These are phyloP conservation scores for Meloe dianella DNA, from an alignment of 2,888 invertebrate genomes.

Conservation along the genomic window DNA sequence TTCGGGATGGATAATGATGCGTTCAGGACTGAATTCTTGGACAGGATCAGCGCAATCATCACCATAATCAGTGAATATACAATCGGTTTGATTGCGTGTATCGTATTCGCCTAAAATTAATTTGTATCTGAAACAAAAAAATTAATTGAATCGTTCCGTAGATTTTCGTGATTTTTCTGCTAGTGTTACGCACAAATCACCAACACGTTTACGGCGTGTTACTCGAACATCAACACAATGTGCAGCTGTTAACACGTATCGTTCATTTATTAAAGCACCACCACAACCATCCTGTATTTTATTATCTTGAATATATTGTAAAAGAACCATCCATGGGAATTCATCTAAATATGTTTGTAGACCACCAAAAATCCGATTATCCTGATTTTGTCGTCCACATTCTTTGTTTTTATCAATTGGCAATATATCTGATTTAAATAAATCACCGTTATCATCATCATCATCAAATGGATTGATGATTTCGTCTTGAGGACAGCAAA, in stretches of 20 bases:
- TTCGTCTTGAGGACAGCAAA: constrained; percentile 40
- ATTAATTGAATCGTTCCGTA: constrained; percentile 11
- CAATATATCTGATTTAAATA: constrained; percentile 15
- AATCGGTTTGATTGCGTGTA: constrained; percentile 66
- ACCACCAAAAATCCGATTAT: constrained; percentile 68
- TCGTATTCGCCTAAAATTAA: constrained; percentile 73
- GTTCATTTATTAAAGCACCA: constrained; percentile 51
- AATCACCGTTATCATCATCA: not conserved
- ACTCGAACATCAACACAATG: constrained; percentile 52
- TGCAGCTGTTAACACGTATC: constrained; percentile 56
- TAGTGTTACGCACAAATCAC: constrained; percentile 43
- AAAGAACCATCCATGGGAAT: constrained; percentile 53
- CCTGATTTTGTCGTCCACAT: constrained; percentile 64
- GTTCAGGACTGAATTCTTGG: constrained; percentile 34
- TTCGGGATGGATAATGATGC: constrained; percentile 37
- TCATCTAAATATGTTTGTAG: constrained; percentile 61
- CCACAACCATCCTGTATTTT: constrained; percentile 49
- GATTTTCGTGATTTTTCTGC: not conserved
- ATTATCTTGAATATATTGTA: constrained; percentile 35
- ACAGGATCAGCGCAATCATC: constrained; percentile 44
- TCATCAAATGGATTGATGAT: not conserved
- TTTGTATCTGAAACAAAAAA: constrained; percentile 57
- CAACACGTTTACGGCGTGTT: constrained; percentile 36
- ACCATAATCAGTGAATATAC: constrained; percentile 50
- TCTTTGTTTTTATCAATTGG: constrained; percentile 40